These are phyloP conservation scores for Apis laboriosa DNA, from an alignment of 1,140 invertebrate species.

Conservation along the genomic window DNA sequence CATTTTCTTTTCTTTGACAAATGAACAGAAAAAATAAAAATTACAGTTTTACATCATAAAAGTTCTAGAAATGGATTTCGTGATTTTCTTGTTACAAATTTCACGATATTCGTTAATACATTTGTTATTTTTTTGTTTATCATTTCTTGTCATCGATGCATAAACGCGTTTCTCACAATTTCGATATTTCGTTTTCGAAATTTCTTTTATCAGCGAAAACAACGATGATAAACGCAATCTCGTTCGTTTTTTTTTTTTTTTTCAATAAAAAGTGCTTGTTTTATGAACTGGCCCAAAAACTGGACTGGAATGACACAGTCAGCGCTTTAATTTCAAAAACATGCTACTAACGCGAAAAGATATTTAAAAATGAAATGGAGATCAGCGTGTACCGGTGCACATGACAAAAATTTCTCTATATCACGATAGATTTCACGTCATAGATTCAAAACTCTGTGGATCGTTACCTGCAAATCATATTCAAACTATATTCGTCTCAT, in stretches of 20 bases:
- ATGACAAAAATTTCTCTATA: conserved; percentile 63
- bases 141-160: conserved; percentile 35
- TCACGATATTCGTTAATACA: conserved; percentile 28
- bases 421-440: conserved; percentile 76
- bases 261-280: conserved; percentile 39
- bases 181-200: neutral
- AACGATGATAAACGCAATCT: neutral
- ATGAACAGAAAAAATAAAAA: conserved; percentile 61
- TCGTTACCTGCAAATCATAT: conserved; percentile 51
- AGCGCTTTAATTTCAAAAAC: conserved; percentile 39
- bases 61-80: conserved; percentile 64
- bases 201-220: neutral
- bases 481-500: conserved; percentile 3
- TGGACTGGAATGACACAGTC: conserved; percentile 62
- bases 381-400: conserved; percentile 59
- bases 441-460: conserved; percentile 71
- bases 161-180: conserved; percentile 22
- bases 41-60: conserved; percentile 51
- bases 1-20: conserved; percentile 2
- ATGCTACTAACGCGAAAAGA: conserved; percentile 44
- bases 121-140: neutral
- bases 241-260: neutral
- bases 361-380: conserved; percentile 58
- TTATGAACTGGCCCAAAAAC: conserved; percentile 49
- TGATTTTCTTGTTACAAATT: conserved; percentile 25